These are phyloP conservation scores for Anguilla japonica DNA, from an alignment of 2,113 vertebrate species.

Conservation along the genomic window DNA sequence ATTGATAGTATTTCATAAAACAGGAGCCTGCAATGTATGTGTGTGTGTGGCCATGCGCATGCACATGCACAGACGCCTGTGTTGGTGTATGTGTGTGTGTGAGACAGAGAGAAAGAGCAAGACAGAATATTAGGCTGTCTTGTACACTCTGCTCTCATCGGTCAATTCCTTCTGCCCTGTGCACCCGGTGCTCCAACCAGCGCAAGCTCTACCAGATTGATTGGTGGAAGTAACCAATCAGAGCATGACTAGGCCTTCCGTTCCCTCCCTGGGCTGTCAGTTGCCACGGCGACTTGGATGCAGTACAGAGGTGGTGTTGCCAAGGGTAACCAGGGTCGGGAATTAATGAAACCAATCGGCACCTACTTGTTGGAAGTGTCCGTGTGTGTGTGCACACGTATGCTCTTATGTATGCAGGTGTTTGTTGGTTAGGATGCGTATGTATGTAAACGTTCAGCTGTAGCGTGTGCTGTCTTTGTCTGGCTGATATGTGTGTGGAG, in stretches of 20 bases:
- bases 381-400: conserved; percentile 27
- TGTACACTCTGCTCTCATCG: conserved; percentile 19
- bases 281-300: conserved; percentile 68
- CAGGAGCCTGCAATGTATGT: background rate
- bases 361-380: conserved; percentile 35
- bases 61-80: background rate
- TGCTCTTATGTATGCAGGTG: background rate
- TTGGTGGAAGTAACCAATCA: conserved; percentile 37
- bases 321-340: conserved; percentile 60
- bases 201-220: conserved; percentile 36
- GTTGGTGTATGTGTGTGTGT: conserved; percentile 4
- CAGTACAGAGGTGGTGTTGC: conserved; percentile 63
- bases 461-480: background rate
- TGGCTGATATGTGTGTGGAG: conserved; percentile 16
- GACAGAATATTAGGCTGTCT: conserved; percentile 19
- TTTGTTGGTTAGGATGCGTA: background rate
- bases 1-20: background rate
- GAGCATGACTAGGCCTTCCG: conserved; percentile 35
- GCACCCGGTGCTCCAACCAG: conserved; percentile 14
- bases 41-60: background rate
- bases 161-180: conserved; percentile 13
- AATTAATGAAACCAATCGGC: conserved; percentile 64
- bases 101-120: background rate
- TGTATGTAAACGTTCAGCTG: background rate
- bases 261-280: conserved; percentile 52